Evolutionary conservation across 2,888 invertebrate genomes (phyloP), one percentile per base, ranked within the genome.

Genomic region (Lycia hirtaria): DNA sequence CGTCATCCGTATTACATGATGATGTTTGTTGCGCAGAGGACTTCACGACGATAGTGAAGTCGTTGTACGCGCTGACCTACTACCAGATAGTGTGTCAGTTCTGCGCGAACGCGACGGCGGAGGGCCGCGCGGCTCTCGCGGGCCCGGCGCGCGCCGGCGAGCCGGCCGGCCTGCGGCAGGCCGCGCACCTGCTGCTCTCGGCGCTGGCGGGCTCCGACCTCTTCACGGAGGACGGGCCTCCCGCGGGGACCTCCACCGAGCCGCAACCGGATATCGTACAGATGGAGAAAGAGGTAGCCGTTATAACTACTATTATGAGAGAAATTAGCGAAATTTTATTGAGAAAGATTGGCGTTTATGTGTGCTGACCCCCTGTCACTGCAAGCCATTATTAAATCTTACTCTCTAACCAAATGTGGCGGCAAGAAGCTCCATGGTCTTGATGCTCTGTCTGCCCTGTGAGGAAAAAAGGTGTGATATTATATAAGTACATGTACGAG

Each of bases 41-140:
- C 82, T 98, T 97, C 88, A 96, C 96, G 0, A 96, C 96, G 78
- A 95, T 98, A 73, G 96, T 98, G 1, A 96, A 96, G 81, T 95
- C 96, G 65, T 93, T 98, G 65, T 98, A 97, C 93, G 97, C 98
- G 83, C 93, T 98, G 63, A 93, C 96, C 60, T 98, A 97, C 90
- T 96, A 98, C 84, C 98, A 98, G 93, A 95, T 97, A 43, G 94
- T 98, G 64, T 94, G 96, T 50, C 96, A 97, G 85, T 92, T 97
- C 62, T 94, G 95, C 52, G 95, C 95, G 63, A 93, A 93, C 64
- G 90, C 96, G 75, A 93, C 94, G 33, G 94, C 94, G 40, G 90
- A 91, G 35, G 95, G 95, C 69, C 93, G 96, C 52, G 91, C 92
- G 20, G 91, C 92, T 58, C 87, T 93, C 26, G 80, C 63, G 22